Evolutionary conservation across 2,113 vertebrate species (phyloP).

Genomic region (Cebus imitator): DNA sequence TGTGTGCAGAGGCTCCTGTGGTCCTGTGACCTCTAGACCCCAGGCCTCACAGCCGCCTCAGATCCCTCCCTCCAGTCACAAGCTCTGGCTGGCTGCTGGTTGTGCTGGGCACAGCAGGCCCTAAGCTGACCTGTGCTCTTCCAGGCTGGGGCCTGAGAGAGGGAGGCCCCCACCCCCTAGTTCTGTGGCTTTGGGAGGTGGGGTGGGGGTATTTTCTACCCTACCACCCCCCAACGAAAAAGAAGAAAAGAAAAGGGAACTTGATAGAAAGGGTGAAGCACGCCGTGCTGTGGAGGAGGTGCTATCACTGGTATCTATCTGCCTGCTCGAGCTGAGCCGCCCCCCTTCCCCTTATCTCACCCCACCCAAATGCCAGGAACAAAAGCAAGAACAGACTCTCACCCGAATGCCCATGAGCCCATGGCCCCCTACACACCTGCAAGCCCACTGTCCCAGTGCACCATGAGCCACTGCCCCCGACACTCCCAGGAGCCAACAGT

Average conservation of each 20-base stretch:
- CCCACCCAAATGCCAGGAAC: conserved; percentile 68
- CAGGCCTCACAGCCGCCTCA: neutral
- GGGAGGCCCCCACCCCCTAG: neutral
- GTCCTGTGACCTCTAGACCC: neutral
- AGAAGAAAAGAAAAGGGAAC: conserved; percentile 32
- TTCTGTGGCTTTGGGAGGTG: neutral
- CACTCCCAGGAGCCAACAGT: neutral
- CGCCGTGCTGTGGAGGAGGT: neutral
- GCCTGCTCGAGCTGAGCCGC: neutral
- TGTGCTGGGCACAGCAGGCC: neutral
- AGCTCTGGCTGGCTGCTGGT: neutral
- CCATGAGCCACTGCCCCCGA: no score
- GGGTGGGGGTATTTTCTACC: neutral
- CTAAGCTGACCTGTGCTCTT: neutral
- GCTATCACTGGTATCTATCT: conserved; percentile 42
- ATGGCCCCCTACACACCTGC: no score
- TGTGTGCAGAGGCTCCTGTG: neutral
- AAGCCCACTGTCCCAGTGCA: no score
- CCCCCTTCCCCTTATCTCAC: conserved; percentile 58
- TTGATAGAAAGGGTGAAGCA: neutral
- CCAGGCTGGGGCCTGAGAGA: neutral
- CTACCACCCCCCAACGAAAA: neutral
- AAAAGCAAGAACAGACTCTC: neutral
- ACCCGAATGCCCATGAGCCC: no score
- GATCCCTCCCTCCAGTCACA: fast-evolving